Conservation (phyloP, 2,888 invertebrate genomes). For the Drosophila suboccidentalis region DNA sequence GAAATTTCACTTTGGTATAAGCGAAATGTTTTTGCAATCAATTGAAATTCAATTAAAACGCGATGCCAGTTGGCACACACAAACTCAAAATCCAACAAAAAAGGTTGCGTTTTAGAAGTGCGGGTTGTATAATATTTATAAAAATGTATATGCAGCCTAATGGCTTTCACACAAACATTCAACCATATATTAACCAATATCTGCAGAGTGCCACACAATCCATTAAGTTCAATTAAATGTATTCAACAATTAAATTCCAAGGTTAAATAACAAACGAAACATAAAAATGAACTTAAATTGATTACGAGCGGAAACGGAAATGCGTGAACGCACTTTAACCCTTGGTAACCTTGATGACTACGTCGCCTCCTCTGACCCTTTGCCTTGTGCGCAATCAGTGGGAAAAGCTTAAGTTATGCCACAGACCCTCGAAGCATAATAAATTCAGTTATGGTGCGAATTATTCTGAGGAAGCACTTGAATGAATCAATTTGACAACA, state of each 20-base stretch:
- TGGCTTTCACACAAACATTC: constrained; percentile 46
- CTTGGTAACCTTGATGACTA: not conserved
- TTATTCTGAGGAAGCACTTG: constrained; percentile 73
- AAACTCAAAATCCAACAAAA: constrained; percentile 38
- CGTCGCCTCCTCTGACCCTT: no score
- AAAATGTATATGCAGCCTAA: constrained; percentile 40
- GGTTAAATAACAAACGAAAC: constrained; percentile 49
- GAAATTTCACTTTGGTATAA: constrained; percentile 63
- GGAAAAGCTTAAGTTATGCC: constrained; percentile 27
- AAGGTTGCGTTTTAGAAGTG: constrained; percentile 41
- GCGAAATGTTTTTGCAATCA: constrained; percentile 73
- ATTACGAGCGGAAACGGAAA: constrained; percentile 67
- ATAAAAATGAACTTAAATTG: constrained; percentile 62
- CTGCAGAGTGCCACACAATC: constrained; percentile 49
- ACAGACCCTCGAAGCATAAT: constrained; percentile 46
- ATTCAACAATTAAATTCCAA: constrained; percentile 76
- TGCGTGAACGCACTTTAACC: constrained; percentile 50
- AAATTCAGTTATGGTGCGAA: constrained; percentile 71
- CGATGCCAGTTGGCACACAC: constrained; percentile 50
- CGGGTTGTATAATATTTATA: constrained; percentile 34
- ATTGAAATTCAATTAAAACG: constrained; percentile 81
- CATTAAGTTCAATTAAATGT: constrained; percentile 77
- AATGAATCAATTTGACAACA: constrained; percentile 63
- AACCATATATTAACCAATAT: constrained; percentile 30
- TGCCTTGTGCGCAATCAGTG: constrained; percentile 21